These are phyloP conservation scores for Ptilorrhoa leucosticta DNA, from an alignment of 2,113 vertebrate species.

Conservation along the genomic window DNA sequence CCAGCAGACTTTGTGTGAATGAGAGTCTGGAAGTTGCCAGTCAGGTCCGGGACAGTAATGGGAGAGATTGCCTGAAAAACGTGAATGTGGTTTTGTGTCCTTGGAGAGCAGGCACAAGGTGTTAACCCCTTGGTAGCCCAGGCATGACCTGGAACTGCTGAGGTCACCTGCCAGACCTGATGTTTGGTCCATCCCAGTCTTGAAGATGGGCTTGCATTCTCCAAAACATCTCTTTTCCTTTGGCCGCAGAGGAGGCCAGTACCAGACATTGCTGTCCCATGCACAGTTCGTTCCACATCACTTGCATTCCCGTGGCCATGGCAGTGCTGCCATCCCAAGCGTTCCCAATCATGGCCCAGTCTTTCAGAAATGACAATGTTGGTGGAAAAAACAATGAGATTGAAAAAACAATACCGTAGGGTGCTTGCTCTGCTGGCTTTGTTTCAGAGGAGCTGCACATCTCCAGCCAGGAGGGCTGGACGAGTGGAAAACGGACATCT, in stretches of 20 bases:
- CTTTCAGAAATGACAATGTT: not conserved
- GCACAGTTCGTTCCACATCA: not conserved
- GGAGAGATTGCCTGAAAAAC: not conserved
- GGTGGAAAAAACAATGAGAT: not conserved
- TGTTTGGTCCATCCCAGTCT: not conserved
- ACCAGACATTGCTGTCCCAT: not conserved
- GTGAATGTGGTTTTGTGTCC: not conserved
- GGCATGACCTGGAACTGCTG: not conserved
- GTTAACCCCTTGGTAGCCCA: not conserved
- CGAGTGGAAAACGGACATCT: not conserved
- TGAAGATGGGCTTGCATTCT: not conserved
- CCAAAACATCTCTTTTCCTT: not conserved
- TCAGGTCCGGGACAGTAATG: not conserved
- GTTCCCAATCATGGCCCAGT: not conserved
- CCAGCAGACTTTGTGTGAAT: not conserved
- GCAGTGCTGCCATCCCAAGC: not conserved
- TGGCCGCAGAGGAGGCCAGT: not conserved
- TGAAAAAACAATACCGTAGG: not conserved
- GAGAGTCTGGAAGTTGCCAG: not conserved
- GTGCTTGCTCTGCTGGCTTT: not conserved
- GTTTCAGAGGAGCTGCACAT: not conserved
- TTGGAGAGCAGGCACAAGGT: not conserved
- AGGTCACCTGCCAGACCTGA: not conserved
- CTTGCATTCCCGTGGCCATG: rapidly evolving
- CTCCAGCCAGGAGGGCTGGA: not conserved